Conservation (phyloP, 1,140 invertebrate species). For the roundworm (Caenorhabditis elegans) region DNA sequence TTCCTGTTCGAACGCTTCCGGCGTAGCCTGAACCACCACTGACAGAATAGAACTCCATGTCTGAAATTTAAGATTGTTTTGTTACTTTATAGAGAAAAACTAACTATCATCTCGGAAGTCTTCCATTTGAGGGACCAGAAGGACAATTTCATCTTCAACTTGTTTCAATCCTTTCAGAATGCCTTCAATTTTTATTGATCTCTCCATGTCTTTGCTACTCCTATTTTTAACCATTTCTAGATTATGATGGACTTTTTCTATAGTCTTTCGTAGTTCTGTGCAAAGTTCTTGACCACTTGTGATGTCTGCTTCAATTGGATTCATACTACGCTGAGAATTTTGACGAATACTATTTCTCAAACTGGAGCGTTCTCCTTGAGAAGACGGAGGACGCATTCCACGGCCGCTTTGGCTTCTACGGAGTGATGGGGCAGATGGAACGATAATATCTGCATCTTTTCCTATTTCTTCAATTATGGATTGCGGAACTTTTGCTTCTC, state of each 20-base stretch:
- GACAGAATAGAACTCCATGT: neutral
- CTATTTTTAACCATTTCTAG: conserved; percentile 41
- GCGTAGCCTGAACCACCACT: neutral
- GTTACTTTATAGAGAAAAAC: neutral
- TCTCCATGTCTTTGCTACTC: conserved; percentile 36
- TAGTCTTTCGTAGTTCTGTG: neutral
- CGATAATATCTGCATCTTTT: neutral
- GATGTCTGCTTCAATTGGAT: neutral
- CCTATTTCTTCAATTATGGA: neutral
- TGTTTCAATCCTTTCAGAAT: neutral
- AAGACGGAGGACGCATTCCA: neutral
- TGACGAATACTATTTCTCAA: neutral
- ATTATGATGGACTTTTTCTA: conserved; percentile 33
- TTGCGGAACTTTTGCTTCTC: neutral
- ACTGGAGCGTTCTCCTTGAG: neutral
- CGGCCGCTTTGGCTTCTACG: neutral
- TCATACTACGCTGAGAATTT: neutral
- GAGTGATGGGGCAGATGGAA: neutral
- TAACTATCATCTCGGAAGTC: conserved; percentile 29
- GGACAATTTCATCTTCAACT: neutral
- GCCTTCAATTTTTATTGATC: neutral
- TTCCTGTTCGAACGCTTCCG: neutral
- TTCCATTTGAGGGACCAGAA: neutral
- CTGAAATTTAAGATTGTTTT: conserved; percentile 7
- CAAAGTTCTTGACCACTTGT: conserved; percentile 6